Conservation (phyloP, 2,797 vertebrate species). For the Lophius americanus region DNA sequence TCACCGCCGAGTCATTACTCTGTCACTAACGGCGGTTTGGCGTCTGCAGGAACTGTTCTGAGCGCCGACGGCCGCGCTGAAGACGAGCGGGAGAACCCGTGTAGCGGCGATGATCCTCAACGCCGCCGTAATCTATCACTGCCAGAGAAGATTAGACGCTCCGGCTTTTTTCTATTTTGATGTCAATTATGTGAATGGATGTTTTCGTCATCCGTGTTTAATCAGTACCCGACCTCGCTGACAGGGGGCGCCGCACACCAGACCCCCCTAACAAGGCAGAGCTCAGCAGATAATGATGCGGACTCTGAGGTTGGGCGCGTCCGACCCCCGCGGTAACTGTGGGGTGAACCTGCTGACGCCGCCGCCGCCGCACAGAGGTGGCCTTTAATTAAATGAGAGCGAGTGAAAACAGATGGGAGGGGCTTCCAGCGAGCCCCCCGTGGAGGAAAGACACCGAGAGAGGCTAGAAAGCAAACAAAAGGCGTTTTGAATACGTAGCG, state of each 20-base stretch:
- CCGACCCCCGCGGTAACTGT: constrained; percentile 41
- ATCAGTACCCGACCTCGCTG: constrained; percentile 39
- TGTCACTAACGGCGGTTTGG: constrained; percentile 12
- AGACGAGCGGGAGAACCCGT: constrained; percentile 22
- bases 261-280: constrained; percentile 20
- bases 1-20: neutral
- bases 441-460: constrained; percentile 42
- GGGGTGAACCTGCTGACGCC: constrained; percentile 66
- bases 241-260: constrained; percentile 38
- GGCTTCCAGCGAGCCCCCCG: constrained; percentile 59
- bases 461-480: constrained; percentile 44
- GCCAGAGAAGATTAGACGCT: constrained; percentile 3
- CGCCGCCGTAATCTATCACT: constrained; percentile 1
- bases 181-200: no score
- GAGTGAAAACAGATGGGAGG: constrained; percentile 63
- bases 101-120: neutral
- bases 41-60: constrained; percentile 68
- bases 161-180: no score
- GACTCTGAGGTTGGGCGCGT: constrained; percentile 31
- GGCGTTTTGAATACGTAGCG: constrained; percentile 5
- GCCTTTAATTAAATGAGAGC: constrained; percentile 68
- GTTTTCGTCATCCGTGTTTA: neutral
- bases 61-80: constrained; percentile 15
- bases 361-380: constrained; percentile 52
- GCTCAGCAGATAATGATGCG: constrained; percentile 50